These are phyloP conservation scores for Hipposideros armiger DNA, from an alignment of 2,113 vertebrate species.

Conservation along the genomic window DNA sequence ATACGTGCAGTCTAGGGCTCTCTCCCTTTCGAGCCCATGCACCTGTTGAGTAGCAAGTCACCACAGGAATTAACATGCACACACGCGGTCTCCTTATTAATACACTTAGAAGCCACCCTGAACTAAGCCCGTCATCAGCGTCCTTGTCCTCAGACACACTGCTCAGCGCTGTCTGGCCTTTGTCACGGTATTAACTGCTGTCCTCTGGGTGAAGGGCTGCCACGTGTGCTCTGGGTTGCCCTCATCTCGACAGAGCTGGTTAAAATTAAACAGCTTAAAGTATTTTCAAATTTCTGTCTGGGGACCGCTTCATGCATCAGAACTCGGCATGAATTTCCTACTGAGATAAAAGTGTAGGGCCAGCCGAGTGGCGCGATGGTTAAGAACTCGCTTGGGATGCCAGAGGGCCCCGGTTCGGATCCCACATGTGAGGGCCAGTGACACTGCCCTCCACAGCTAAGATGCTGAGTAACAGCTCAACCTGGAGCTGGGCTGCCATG, in stretches of 20 bases:
- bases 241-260: not conserved
- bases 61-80: not conserved
- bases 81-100: not conserved
- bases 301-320: not conserved
- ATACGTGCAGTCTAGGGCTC: not conserved
- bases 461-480: too few relatives aligned
- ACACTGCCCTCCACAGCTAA: too few relatives aligned
- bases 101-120: not conserved
- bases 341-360: constrained; percentile 33
- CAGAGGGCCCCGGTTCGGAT: too few relatives aligned
- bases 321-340: constrained; percentile 41
- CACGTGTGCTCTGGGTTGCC: not conserved
- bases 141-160: rapidly evolving
- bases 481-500: too few relatives aligned
- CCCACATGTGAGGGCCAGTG: too few relatives aligned
- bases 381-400: too few relatives aligned
- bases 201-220: not conserved
- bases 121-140: not conserved
- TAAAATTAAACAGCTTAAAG: constrained; percentile 46
- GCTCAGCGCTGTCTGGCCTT: not conserved
- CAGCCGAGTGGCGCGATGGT: too few relatives aligned
- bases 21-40: not conserved
- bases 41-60: not conserved
- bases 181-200: constrained; percentile 9
- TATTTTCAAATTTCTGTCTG: constrained; percentile 60